These are phyloP conservation scores for Aurelia sp. DNA, from an alignment of 30 jellyfish, hydroid and myxozoan genomes.

Conservation along the genomic window DNA sequence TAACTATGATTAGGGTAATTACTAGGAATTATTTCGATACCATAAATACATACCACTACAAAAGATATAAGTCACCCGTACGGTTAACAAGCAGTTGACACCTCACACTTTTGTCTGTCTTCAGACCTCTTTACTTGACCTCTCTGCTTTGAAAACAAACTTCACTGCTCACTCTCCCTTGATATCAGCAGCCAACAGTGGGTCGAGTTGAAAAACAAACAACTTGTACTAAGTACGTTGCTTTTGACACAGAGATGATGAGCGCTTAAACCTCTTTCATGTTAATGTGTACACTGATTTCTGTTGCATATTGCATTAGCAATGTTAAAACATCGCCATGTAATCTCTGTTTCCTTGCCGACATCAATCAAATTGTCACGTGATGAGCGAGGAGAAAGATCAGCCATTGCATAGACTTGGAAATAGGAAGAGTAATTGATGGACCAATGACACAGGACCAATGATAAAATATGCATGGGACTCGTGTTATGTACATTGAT, in stretches of 20 bases:
- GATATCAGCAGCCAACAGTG: not conserved
- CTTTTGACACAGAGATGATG: not conserved
- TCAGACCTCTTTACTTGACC: not conserved
- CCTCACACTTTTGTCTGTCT: constrained; percentile 14
- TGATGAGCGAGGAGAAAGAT: not conserved
- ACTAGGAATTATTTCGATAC: too few relatives aligned
- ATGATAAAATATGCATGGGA: too few relatives aligned
- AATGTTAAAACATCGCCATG: constrained; percentile 14
- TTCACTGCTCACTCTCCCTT: too few relatives aligned
- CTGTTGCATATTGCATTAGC: constrained; percentile 56
- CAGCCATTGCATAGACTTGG: not conserved
- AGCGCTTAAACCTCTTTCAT: constrained; percentile 7
- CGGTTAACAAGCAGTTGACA: constrained; percentile 34
- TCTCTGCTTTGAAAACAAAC: not conserved
- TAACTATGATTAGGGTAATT: too few relatives aligned
- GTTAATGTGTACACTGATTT: constrained; percentile 21
- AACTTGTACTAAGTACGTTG: not conserved
- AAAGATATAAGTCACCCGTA: constrained; percentile 24
- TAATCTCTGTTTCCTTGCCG: constrained; percentile 61
- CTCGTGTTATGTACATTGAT: not conserved
- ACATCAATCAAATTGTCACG: constrained; percentile 53
- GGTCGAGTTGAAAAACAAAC: not conserved
- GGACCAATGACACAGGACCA: constrained; percentile 1
- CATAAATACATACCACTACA: too few relatives aligned
- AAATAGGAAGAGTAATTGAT: not conserved